Evolutionary conservation across 2,888 invertebrate genomes (phyloP), one percentile per base, ranked within the genome.

Genomic region (Didymodactylos carnosus): DNA sequence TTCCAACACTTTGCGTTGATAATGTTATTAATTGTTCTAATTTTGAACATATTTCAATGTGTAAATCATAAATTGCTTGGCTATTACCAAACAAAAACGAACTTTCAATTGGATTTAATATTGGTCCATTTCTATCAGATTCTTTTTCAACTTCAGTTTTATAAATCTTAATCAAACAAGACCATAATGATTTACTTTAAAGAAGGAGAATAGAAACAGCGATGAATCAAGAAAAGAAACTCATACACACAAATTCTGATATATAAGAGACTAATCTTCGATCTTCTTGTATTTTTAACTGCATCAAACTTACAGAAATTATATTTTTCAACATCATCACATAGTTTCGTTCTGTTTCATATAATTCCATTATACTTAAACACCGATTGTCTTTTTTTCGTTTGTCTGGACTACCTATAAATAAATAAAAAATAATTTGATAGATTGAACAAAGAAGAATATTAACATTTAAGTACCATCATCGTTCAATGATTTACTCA

Each of bases 321-420:
- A 97, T 92, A 51, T 93, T 93, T 79, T 91, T 88, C 79, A 98
- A 87, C 81, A 95, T 94, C 76, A 89, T 90, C 76, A 97, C 94
- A 84, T 97, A 98, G 87, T 98, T 98, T 75, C 89, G 90, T 84
- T 98, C 97, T 0, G 97, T 98, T 84, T 94, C 92, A 77, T 92
- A 87, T 79, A 98, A 87, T 84, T 98, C 97, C 76, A 79, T 79
- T 16, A 80, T 81, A 72, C 81, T 81, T 73, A 81, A 80, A 74
- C 78, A 77, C 40, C 82, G 75, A n/a, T 72, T 41, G 23, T 46
- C 43, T 53, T 62, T 62, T 35, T 62, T 62, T 3, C 29, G 19
- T n/a, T 35, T 62, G 19, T 62, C 35, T 35, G 6, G 35, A n/a
- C 35, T 62, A 19, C 35, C 62, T 62, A 62, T 14, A 62, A 53